Evolutionary conservation across 2,113 vertebrate species (phyloP).

Genomic region (Ophiodon elongatus): DNA sequence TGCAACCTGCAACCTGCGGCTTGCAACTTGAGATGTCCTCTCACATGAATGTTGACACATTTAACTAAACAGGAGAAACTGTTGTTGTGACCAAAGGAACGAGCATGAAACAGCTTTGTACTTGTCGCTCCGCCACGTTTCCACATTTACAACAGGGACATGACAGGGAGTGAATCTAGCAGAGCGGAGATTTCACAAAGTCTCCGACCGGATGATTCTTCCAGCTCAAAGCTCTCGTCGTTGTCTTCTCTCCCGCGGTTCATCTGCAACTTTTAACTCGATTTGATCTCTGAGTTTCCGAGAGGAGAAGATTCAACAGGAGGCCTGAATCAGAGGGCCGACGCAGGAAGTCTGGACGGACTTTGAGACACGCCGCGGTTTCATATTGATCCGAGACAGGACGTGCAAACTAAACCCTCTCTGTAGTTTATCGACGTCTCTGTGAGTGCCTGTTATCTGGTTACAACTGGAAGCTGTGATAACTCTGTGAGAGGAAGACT

Average conservation of each 20-base stretch:
- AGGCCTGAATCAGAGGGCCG: background rate
- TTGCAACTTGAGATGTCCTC: background rate
- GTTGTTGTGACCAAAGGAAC: background rate
- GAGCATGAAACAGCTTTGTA: background rate
- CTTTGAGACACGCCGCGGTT: constrained; percentile 15
- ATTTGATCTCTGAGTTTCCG: background rate
- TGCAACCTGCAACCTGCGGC: background rate
- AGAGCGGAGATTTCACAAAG: background rate
- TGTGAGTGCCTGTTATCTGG: constrained; percentile 15
- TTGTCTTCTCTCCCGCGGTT: background rate
- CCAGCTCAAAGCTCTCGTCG: background rate
- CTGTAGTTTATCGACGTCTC: constrained; percentile 24
- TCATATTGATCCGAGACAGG: constrained; percentile 27
- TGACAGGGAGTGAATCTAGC: background rate
- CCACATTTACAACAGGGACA: background rate
- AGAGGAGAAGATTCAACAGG: background rate
- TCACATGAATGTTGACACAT: background rate
- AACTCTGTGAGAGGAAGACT: background rate
- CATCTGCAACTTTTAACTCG: background rate
- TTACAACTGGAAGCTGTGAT: constrained; percentile 25
- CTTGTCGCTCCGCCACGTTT: background rate
- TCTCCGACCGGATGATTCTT: background rate
- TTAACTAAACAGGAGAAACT: background rate
- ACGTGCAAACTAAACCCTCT: constrained; percentile 15
- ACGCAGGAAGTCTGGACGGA: background rate